phyloP scores from a whole-genome alignment of 2,888 invertebrate genomes.

The Agonum fuliginosum region DNA sequence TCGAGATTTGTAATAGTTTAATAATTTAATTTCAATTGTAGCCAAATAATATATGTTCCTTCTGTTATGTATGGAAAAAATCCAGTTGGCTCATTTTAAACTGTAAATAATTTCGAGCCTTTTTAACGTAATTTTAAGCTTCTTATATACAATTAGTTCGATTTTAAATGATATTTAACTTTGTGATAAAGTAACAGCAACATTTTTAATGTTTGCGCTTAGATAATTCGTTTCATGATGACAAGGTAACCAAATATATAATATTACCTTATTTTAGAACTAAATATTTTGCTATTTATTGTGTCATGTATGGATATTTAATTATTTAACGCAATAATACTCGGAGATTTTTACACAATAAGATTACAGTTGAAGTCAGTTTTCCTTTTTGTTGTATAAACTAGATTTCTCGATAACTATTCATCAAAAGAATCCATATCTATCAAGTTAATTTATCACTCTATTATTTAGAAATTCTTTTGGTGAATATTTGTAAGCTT shows the following conservation, averaged over 20 bases:
- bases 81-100: no score
- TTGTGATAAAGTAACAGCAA: conserved; percentile 38
- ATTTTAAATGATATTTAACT: no score
- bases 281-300: conserved; percentile 55
- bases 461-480: not conserved
- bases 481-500: not conserved
- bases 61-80: no score
- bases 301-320: conserved; percentile 48
- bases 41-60: no score
- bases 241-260: conserved; percentile 58
- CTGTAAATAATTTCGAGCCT: no score
- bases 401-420: not conserved
- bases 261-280: conserved; percentile 54
- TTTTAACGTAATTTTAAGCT: no score
- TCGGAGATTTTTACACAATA: conserved; percentile 21
- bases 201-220: conserved; percentile 7
- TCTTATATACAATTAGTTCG: no score
- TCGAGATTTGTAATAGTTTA: no score
- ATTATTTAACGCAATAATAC: conserved; percentile 50
- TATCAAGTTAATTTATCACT: not conserved
- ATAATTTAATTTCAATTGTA: no score
- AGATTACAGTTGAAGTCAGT: not conserved
- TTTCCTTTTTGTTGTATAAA: not conserved
- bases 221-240: not conserved
- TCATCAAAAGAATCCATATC: not conserved